Conservation (phyloP, 2,888 invertebrate genomes). For the Caenorhabditis becei region DNA sequence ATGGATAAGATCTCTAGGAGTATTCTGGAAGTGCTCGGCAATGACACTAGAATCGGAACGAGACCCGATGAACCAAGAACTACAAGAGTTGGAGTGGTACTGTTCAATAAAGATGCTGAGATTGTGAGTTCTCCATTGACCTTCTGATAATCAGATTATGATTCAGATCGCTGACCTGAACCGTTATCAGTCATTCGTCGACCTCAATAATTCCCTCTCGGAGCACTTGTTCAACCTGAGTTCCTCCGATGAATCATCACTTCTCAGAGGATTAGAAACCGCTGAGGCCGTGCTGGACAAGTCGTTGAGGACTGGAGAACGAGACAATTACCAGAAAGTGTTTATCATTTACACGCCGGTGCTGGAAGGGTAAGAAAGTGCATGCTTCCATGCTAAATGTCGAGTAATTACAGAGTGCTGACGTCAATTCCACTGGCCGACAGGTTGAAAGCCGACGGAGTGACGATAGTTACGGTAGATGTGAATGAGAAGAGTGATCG, state of each 20-base stretch:
- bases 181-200: background rate
- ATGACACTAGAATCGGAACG: conserved; percentile 31
- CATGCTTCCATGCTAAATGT: background rate
- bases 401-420: background rate
- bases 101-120: conserved; percentile 6
- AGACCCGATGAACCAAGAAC: background rate
- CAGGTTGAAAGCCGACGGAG: conserved; percentile 19
- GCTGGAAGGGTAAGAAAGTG: background rate
- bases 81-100: conserved; percentile 15
- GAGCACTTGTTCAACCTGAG: background rate
- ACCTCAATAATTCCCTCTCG: conserved; percentile 2
- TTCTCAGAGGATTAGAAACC: conserved; percentile 11
- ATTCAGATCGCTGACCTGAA: conserved; percentile 17
- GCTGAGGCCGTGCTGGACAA: conserved; percentile 10
- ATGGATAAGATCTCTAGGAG: conserved; percentile 2
- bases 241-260: conserved; percentile 4
- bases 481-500: background rate
- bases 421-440: conserved; percentile 10
- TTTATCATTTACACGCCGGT: conserved; percentile 9
- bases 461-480: conserved; percentile 3
- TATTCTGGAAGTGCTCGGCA: conserved; percentile 3
- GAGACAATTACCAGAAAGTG: conserved; percentile 22
- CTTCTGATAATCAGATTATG: background rate
- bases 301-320: conserved; percentile 4
- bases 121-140: conserved; percentile 18